Conservation (phyloP, 2,888 invertebrate species). For the Microplitis manilae region DNA sequence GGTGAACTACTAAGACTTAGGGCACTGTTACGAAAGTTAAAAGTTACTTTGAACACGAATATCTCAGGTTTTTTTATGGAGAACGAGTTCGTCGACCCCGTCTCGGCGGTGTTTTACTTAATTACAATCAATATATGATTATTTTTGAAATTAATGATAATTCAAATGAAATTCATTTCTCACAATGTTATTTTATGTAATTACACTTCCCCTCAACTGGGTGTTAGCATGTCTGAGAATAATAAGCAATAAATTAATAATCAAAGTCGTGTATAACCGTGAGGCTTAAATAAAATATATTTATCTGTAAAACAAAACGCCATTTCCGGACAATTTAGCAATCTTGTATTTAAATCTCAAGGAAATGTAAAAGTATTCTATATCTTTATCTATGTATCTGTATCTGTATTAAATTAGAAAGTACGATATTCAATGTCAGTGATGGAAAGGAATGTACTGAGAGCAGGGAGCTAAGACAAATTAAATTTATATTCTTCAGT, state of each 20-base stretch:
- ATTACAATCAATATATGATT: not conserved
- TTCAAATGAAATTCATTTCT: not conserved
- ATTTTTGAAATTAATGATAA: not conserved
- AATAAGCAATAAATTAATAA: not conserved
- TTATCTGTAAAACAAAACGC: slow-evolving; percentile 4
- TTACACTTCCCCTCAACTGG: not conserved
- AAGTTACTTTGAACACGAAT: not conserved
- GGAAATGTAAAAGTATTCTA: not conserved
- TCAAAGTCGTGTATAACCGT: not conserved
- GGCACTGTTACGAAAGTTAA: not conserved
- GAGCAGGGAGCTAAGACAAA: not conserved
- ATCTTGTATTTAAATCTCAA: slow-evolving; percentile 11
- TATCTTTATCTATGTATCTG: not conserved
- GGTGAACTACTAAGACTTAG: not conserved
- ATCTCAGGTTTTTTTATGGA: not conserved
- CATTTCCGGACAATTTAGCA: slow-evolving; percentile 30
- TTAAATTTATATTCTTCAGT: slow-evolving; percentile 18
- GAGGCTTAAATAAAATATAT: not conserved
- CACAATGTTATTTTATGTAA: not conserved
- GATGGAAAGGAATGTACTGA: slow-evolving; percentile 2
- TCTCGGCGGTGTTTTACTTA: not conserved
- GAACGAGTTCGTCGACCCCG: not conserved
- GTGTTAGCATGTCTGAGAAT: not conserved
- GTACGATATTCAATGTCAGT: slow-evolving; percentile 31
- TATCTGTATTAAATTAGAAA: slow-evolving; percentile 15